Evolutionary conservation across 2,797 vertebrate species (phyloP).

Genomic region (Thunnus albacares): DNA sequence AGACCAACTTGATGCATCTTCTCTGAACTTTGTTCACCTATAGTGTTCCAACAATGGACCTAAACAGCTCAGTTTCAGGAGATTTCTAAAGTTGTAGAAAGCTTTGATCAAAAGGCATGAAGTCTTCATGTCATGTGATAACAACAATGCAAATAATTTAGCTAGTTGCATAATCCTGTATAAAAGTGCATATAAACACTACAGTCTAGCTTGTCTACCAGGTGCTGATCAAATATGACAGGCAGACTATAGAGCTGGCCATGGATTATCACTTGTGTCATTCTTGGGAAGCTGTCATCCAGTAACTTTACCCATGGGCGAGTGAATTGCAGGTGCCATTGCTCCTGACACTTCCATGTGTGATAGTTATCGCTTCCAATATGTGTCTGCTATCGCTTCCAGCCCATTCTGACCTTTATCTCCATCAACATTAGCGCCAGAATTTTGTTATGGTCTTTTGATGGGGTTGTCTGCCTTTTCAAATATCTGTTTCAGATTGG

Average conservation of each 20-base stretch:
- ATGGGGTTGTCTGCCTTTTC: slow-evolving; percentile 2
- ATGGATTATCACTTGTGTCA: slow-evolving; percentile 29
- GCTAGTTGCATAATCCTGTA: slow-evolving; percentile 13
- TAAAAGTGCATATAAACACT: slow-evolving; percentile 5
- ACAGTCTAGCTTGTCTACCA: slow-evolving; percentile 27
- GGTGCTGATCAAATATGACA: slow-evolving; percentile 39
- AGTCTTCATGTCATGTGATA: slow-evolving; percentile 3
- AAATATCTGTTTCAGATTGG: slow-evolving; percentile 3
- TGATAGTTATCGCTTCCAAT: slow-evolving; percentile 35
- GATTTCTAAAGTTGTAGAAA: slow-evolving; percentile 7
- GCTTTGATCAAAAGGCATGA: slow-evolving; percentile 1
- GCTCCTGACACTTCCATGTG: slow-evolving; percentile 46
- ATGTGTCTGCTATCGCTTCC: slow-evolving; percentile 30
- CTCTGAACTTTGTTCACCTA: background rate
- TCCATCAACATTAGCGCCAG: slow-evolving; percentile 6
- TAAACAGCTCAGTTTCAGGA: background rate
- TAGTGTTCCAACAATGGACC: background rate
- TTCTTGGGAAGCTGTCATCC: slow-evolving; percentile 19
- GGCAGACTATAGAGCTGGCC: slow-evolving; percentile 17
- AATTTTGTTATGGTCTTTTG: slow-evolving; percentile 1
- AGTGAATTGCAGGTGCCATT: slow-evolving; percentile 39
- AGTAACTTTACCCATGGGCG: slow-evolving; percentile 1
- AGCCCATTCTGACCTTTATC: slow-evolving; percentile 43
- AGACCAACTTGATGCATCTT: slow-evolving; percentile 6
- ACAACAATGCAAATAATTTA: slow-evolving; percentile 25